A percentile compares a stretch with the other conserved stretches of the same genome.
These are phyloP conservation scores for Eulacestoma nigropectus DNA, from an alignment of 2,113 vertebrate species.

Conservation along the genomic window DNA sequence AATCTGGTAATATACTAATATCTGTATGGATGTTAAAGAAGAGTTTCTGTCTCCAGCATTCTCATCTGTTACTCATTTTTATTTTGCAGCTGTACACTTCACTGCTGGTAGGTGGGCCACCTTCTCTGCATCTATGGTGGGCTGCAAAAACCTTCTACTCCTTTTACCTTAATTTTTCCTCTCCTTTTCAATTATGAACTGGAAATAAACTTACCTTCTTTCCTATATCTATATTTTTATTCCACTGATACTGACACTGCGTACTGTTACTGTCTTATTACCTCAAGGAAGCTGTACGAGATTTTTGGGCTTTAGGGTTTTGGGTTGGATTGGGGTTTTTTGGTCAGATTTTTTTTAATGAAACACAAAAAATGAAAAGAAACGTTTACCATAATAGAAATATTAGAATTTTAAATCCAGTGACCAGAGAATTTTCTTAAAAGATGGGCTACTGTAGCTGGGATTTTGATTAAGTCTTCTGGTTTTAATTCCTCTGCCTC, in stretches of 20 bases:
- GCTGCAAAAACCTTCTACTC: not conserved
- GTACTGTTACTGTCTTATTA: not conserved
- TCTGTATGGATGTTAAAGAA: not conserved
- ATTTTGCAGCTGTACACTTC: not conserved
- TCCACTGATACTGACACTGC: not conserved
- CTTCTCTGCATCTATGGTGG: not conserved
- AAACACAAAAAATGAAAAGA: not conserved
- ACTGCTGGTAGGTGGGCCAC: not conserved
- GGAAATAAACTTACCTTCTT: not conserved
- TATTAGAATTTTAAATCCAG: not conserved
- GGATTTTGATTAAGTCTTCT: not conserved
- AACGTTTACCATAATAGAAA: not conserved
- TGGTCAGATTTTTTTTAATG: not conserved
- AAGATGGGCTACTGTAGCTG: not conserved
- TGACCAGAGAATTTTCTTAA: not conserved
- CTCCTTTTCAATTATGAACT: not conserved
- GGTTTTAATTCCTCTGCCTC: not conserved
- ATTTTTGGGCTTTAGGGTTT: fast-evolving
- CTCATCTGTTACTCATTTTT: not conserved
- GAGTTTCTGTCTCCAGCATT: not conserved
- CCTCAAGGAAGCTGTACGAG: not conserved
- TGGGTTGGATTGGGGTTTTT: not conserved
- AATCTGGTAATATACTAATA: not conserved
- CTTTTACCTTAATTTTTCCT: not conserved
- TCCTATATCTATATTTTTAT: not conserved